Conservation (phyloP, 2,797 vertebrate species). For the Rachycentron canadum region DNA sequence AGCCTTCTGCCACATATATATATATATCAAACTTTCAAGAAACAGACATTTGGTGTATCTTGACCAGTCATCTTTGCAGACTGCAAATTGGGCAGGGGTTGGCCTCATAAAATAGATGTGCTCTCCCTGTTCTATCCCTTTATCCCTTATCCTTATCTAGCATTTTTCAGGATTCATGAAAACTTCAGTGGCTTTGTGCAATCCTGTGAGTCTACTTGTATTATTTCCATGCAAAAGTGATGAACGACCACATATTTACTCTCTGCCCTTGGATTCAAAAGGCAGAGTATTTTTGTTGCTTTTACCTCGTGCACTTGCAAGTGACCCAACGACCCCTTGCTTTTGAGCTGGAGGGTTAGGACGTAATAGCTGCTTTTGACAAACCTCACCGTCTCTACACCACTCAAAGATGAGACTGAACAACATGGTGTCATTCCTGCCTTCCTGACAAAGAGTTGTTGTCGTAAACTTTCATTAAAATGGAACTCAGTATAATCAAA, state of each 20-base stretch:
- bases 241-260: neutral
- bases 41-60: conserved; percentile 7
- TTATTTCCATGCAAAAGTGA: conserved; percentile 1
- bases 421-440: neutral
- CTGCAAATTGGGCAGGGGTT: neutral
- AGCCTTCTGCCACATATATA: neutral
- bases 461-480: no score
- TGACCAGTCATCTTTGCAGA: neutral
- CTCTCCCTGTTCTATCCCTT: neutral
- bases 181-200: conserved; percentile 14
- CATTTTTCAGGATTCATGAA: conserved; percentile 13
- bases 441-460: neutral
- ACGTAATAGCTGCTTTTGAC: neutral
- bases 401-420: neutral
- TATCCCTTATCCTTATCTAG: neutral
- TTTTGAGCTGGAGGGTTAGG: conserved; percentile 8
- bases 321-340: neutral
- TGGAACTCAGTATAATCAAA: no score
- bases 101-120: neutral
- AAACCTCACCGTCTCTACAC: neutral
- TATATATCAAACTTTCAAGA: conserved; percentile 4
- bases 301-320: conserved; percentile 2
- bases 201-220: conserved; percentile 7
- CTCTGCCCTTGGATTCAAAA: no score
- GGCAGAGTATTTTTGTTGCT: conserved; percentile 1